Evolutionary conservation across 2,888 invertebrate species (phyloP), one percentile per base, ranked within the genome.

Genomic region (Diarsia brunnea): DNA sequence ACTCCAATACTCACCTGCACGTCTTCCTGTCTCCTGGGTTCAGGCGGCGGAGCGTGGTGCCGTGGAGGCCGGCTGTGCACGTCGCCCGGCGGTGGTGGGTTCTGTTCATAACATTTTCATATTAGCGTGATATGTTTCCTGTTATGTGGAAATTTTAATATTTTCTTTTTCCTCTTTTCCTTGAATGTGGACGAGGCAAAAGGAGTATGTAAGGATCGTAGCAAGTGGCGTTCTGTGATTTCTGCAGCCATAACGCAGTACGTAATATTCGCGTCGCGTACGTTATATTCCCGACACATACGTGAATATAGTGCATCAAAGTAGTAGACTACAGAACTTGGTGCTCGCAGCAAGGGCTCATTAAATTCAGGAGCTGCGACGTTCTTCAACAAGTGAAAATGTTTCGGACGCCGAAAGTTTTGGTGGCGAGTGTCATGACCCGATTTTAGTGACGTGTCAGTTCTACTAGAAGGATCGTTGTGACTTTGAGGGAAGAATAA

Each of bases 1-100:
- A 66, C 63, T 14, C 8, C 14, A 16, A n/a, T 64, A 64, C 38
- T 71, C 61, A 93, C 94, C 94, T 95, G 95, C 31, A 95, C 94
- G 69, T 96, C 94, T 60, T 96, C 95, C 84, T 93, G 94, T 0
- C 95, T 80, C 10, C 95, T 84, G 4, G 91, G 89, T 63, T 93
- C 93, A 7, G 91, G 91, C 72, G 92, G 92, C 69, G 93, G 93
- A 73, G 92, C 92, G 89, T 93, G 94, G 79, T 91, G 94, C 8
- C 93, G 91, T 80, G 91, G 91, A 43, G 92, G 90, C 19, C 94
- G 92, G 38, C 88, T 87, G 88, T 92, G 94, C 12, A 77, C 87
- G 78, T 93, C 94, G 49, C 90, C 86, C 45, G 89, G 87, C 55
- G 92, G 89, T 21, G 90, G 89, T 0, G 93, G 93, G 85, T 93